These are phyloP conservation scores for Vanessa cardui DNA, from an alignment of 2,888 invertebrate genomes.

Conservation along the genomic window DNA sequence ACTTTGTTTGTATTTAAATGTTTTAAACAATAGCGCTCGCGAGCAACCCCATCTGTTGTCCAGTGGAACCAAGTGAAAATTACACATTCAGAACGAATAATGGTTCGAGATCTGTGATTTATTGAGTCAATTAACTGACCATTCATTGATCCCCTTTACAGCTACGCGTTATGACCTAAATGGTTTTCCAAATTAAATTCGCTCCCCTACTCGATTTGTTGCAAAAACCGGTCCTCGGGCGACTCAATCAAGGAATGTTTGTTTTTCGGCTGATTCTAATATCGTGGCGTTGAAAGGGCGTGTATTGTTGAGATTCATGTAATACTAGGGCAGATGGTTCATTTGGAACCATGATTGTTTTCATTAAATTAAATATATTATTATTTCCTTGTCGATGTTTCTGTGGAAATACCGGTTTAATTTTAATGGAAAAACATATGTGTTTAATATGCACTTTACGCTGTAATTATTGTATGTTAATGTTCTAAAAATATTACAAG, in stretches of 20 bases:
- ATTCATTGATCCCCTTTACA: conserved; percentile 55
- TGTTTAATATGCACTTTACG: too few species aligned
- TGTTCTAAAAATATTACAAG: too few species aligned
- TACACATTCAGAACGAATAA: conserved; percentile 45
- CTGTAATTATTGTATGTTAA: too few species aligned
- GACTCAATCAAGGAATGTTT: conserved; percentile 75
- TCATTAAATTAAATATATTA: conserved; percentile 41
- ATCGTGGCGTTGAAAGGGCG: conserved; percentile 50
- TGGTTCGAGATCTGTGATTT: conserved; percentile 66
- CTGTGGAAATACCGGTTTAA: too few species aligned
- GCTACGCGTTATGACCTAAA: conserved; percentile 47
- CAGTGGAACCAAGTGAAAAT: conserved; percentile 51
- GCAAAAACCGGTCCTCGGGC: conserved; percentile 60
- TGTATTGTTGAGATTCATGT: conserved; percentile 50
- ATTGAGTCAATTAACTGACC: conserved; percentile 78
- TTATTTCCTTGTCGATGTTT: background rate
- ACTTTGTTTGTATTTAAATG: conserved; percentile 53
- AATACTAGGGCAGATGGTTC: conserved; percentile 67
- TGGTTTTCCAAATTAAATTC: conserved; percentile 70
- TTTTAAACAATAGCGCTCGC: conserved; percentile 56
- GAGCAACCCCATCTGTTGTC: conserved; percentile 69
- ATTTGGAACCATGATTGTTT: conserved; percentile 42
- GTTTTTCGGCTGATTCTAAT: conserved; percentile 73
- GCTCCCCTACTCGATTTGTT: conserved; percentile 55
- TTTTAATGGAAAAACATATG: too few species aligned